Conservation (phyloP, 2,888 invertebrate genomes). For the Carabus problematicus region DNA sequence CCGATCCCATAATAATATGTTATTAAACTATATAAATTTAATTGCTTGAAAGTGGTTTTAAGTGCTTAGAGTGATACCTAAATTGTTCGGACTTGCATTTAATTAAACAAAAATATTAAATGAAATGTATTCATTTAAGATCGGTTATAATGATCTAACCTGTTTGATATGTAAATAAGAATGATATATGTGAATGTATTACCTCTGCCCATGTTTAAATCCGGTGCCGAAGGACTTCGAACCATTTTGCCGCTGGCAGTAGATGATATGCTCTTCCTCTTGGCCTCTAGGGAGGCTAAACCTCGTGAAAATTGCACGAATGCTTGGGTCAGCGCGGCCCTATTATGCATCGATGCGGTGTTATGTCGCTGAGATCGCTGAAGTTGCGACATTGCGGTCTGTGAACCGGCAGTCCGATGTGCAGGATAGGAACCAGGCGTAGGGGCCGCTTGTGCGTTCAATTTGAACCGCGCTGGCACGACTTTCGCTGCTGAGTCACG, state of each 20-base stretch:
- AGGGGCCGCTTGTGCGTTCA: slow-evolving; percentile 51
- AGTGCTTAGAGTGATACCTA: no score
- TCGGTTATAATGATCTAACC: no score
- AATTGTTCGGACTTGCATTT: no score
- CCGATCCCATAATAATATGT: no score
- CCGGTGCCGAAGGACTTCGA: slow-evolving; percentile 69
- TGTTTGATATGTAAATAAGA: no score
- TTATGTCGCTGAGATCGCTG: slow-evolving; percentile 35
- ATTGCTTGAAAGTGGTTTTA: no score
- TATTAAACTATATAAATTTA: no score
- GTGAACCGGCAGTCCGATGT: slow-evolving; percentile 38
- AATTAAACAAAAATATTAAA: no score
- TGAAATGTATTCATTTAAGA: no score
- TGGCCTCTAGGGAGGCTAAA: slow-evolving; percentile 49
- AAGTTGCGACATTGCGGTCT: slow-evolving; percentile 22
- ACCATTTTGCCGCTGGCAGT: slow-evolving; percentile 49
- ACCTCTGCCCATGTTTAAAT: slow-evolving; percentile 58
- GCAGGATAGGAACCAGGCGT: slow-evolving; percentile 51
- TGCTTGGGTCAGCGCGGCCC: slow-evolving; percentile 58
- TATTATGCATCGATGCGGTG: slow-evolving; percentile 49
- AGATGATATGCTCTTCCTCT: slow-evolving; percentile 30
- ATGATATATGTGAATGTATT: background rate
- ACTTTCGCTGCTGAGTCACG: slow-evolving; percentile 93
- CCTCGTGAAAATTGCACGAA: slow-evolving; percentile 62
- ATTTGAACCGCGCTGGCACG: slow-evolving; percentile 76